phyloP scores from a whole-genome alignment of 1,140 invertebrate species.

The Cheumatopsyche charites region DNA sequence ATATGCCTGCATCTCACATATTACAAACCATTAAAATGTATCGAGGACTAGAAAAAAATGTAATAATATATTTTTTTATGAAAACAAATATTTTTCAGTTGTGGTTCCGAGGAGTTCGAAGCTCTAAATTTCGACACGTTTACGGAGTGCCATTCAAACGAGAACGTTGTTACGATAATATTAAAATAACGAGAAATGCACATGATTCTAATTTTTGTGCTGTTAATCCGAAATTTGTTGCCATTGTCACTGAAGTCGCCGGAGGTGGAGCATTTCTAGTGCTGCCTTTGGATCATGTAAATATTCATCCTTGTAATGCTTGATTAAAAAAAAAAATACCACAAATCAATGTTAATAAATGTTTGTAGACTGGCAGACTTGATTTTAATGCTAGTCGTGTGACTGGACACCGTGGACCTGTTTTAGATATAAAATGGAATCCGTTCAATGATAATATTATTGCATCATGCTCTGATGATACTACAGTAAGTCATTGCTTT shows the following conservation, averaged over 20 bases:
- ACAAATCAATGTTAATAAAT: conserved; percentile 34
- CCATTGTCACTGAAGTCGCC: conserved; percentile 91
- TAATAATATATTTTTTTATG: neutral
- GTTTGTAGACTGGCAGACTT: conserved; percentile 71
- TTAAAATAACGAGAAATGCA: conserved; percentile 90
- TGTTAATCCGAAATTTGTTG: conserved; percentile 94
- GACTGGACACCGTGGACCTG: conserved; percentile 81
- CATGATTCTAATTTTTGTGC: conserved; percentile 92
- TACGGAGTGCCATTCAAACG: conserved; percentile 87
- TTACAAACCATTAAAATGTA: too few species aligned
- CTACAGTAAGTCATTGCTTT: conserved; percentile 68
- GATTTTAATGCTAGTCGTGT: conserved; percentile 81
- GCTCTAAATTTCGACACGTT: conserved; percentile 92
- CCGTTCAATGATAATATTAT: conserved; percentile 96
- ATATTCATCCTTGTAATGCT: conserved; percentile 52
- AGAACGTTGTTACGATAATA: conserved; percentile 91
- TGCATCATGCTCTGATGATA: conserved; percentile 93
- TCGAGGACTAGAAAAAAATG: too few species aligned
- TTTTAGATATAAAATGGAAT: conserved; percentile 89
- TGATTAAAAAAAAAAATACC: neutral
- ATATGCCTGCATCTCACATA: too few species aligned
- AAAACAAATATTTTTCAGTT: conserved; percentile 63
- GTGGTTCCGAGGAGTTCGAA: conserved; percentile 83
- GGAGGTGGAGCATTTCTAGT: conserved; percentile 94
- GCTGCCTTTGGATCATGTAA: conserved; percentile 85